phyloP scores from a whole-genome alignment of 2,888 invertebrate genomes.

The Synanthedon tipuliformis region DNA sequence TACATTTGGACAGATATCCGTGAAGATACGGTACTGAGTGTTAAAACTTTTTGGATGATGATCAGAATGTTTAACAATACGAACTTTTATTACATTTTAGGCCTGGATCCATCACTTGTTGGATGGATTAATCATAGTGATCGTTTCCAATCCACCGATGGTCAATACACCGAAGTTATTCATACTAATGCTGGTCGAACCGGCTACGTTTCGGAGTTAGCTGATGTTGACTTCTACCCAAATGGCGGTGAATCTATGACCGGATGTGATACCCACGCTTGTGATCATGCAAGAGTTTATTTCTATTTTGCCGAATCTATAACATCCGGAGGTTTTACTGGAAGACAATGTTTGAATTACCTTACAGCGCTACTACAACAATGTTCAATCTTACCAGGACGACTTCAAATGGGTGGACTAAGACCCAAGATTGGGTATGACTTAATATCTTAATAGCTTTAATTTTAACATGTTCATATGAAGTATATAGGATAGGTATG shows the following conservation, averaged over 20 bases:
- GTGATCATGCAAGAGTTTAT: conserved; percentile 36
- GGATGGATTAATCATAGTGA: conserved; percentile 40
- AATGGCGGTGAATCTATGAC: conserved; percentile 47
- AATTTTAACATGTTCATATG: neutral
- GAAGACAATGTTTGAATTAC: conserved; percentile 34
- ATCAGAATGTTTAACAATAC: no score
- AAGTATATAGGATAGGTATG: neutral
- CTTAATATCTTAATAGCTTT: neutral
- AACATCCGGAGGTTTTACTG: conserved; percentile 32
- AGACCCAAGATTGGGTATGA: conserved; percentile 38
- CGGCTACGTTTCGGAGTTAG: conserved; percentile 34
- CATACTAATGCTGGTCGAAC: conserved; percentile 42
- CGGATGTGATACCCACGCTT: conserved; percentile 35
- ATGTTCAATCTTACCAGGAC: conserved; percentile 27
- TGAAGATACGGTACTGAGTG: no score
- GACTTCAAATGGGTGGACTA: conserved; percentile 40
- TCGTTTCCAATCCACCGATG: conserved; percentile 32
- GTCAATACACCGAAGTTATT: conserved; percentile 41
- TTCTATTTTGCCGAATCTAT: conserved; percentile 44
- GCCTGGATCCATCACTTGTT: conserved; percentile 36
- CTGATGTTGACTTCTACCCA: conserved; percentile 43
- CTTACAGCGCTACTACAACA: conserved; percentile 27
- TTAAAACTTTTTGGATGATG: no score
- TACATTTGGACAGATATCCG: no score
- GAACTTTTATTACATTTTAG: conserved; percentile 15